Evolutionary conservation across 2,113 vertebrate species (phyloP).

Genomic region (Pogonocichla stellata): DNA sequence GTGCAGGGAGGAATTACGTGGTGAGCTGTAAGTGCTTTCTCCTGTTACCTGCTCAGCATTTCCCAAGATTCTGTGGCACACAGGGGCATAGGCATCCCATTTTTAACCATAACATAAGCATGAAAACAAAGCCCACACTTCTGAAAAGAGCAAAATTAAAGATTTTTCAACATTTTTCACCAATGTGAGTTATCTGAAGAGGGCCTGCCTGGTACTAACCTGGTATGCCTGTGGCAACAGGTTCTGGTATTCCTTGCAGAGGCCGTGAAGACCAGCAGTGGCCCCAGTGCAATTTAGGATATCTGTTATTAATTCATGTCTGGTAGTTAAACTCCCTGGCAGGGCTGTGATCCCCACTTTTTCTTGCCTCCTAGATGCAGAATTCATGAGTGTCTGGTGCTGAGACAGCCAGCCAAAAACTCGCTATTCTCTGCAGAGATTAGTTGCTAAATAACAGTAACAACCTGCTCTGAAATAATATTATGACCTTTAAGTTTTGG

Average conservation of each 20-base stretch:
- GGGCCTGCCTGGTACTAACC: background rate
- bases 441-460: background rate
- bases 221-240: background rate
- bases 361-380: background rate
- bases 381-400: rapidly evolving
- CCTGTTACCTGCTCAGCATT: background rate
- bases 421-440: background rate
- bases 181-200: background rate
- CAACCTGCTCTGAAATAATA: background rate
- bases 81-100: background rate
- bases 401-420: background rate
- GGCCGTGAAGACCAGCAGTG: background rate
- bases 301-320: background rate
- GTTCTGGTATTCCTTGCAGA: background rate
- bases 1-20: background rate
- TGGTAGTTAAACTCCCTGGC: background rate
- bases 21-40: background rate
- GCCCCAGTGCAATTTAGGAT: background rate
- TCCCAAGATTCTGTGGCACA: background rate
- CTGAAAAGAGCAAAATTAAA: background rate
- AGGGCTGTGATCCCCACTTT: background rate
- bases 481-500: background rate
- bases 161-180: background rate
- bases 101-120: background rate
- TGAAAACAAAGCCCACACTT: background rate